Evolutionary conservation across 1,140 invertebrate species (phyloP), one percentile per base, ranked within the genome.

Genomic region (Rhizoglyphus robini): DNA sequence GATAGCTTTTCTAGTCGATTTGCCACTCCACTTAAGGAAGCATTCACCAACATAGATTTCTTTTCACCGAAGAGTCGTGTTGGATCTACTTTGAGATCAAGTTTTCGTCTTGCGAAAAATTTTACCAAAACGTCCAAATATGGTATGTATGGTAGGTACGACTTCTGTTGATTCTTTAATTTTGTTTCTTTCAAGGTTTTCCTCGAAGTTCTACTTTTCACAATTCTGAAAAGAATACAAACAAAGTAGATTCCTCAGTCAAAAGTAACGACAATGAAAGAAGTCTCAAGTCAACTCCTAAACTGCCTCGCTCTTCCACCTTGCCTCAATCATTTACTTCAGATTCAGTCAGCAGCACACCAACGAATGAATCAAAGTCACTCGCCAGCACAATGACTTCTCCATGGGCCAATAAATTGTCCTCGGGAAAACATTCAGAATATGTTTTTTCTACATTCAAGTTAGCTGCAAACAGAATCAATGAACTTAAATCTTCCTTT

Each of bases 161-260:
- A n/a, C n/a, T 58, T 13, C 41, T 27, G 36, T 27, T 57, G 2
- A 30, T 29, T 60, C 29, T 60, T 29, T 41, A 32, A 49, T 27
- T 29, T 60, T 34, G 27, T 46, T 38, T 20, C 29, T 46, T 60
- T 29, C 36, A 27, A 60, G 58, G n/a, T 27, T 46, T 68, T 25
- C n/a, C 70, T 5, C 68, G 71, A 13, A 72, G 71, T 38, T 68
- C 69, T 18, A 69, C 70, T 2, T 72, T 72, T 66, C 65, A 70
- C 38, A 63, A 57, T 61, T 61, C 59, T 1, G 59, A 61, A 59
- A 65, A 61, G 68, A 60, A 31, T 63, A 27, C 27, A 13, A 59
- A 51, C 31, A 34, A 27, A 68, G 59, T 41, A n/a, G 57, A 32
- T 30, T 30, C 57, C 3, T 34, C 61, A 49, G 18, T 38, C 36